Evolutionary conservation across 2,888 invertebrate genomes (phyloP).

Genomic region (Drosophila incognita): DNA sequence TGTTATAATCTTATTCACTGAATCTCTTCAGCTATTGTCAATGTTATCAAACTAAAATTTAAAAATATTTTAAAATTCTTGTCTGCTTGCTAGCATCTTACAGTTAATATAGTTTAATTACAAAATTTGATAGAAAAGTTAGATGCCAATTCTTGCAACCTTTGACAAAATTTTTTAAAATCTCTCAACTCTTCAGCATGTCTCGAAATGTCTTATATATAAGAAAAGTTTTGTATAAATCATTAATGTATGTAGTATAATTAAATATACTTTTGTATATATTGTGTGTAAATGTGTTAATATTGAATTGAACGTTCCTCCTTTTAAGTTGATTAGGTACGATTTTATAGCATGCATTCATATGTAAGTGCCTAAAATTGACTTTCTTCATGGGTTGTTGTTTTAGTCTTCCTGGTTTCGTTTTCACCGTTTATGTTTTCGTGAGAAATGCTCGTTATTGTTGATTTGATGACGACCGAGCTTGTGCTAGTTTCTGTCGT

Average conservation of each 20-base stretch:
- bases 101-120: slow-evolving; percentile 16
- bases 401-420: slow-evolving; percentile 81
- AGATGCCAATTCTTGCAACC: slow-evolving; percentile 1
- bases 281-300: slow-evolving; percentile 6
- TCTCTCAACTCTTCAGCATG: slow-evolving; percentile 11
- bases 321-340: too few relatives aligned
- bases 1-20: slow-evolving; percentile 27
- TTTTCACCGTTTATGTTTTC: slow-evolving; percentile 84
- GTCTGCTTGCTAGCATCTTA: slow-evolving; percentile 13
- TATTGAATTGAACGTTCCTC: background rate
- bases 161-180: background rate
- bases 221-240: slow-evolving; percentile 2
- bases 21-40: slow-evolving; percentile 20
- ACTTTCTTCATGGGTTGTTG: slow-evolving; percentile 84
- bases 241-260: background rate
- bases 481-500: slow-evolving; percentile 84
- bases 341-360: background rate
- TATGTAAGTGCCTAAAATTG: slow-evolving; percentile 76
- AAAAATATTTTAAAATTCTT: slow-evolving; percentile 17
- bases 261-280: slow-evolving; percentile 4
- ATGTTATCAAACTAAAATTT: slow-evolving; percentile 16
- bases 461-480: slow-evolving; percentile 85
- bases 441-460: slow-evolving; percentile 85
- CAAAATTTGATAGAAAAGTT: slow-evolving; percentile 15
- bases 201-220: slow-evolving; percentile 2